These are phyloP conservation scores for Pristis pectinata DNA, from an alignment of 2,797 vertebrate genomes.

Conservation along the genomic window DNA sequence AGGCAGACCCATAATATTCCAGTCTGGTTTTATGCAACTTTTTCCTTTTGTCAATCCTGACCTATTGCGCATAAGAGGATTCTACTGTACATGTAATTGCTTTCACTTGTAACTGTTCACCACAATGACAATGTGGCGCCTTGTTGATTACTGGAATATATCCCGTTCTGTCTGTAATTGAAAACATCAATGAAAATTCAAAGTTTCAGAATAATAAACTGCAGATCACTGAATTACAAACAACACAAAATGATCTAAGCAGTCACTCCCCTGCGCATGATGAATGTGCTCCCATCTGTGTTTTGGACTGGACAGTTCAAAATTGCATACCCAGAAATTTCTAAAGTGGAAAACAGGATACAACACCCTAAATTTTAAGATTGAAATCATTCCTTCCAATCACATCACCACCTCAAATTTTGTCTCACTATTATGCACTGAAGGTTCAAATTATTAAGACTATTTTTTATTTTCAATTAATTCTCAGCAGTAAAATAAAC, in stretches of 20 bases:
- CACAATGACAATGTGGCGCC: slow-evolving; percentile 34
- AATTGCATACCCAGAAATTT: not conserved
- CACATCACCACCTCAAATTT: not conserved
- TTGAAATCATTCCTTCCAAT: not conserved
- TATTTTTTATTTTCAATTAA: not conserved
- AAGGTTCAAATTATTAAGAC: not conserved
- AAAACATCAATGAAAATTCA: slow-evolving; percentile 36
- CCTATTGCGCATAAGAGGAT: slow-evolving; percentile 28
- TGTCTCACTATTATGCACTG: not conserved
- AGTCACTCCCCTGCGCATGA: not conserved
- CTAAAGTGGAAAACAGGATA: not conserved
- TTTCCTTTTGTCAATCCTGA: not conserved
- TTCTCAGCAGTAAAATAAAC: not conserved
- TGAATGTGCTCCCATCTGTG: not conserved
- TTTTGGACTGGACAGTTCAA: not conserved
- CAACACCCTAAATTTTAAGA: not conserved
- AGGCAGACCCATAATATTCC: not conserved
- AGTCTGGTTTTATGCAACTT: not conserved
- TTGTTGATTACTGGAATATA: slow-evolving; percentile 36
- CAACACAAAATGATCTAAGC: not conserved
- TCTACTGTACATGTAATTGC: slow-evolving; percentile 24
- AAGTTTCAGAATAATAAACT: slow-evolving; percentile 26
- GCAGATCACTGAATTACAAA: slow-evolving; percentile 22
- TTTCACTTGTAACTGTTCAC: slow-evolving; percentile 37
- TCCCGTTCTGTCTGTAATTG: slow-evolving; percentile 17